Evolutionary conservation across 2,797 vertebrate species (phyloP).

Genomic region (Carduelis carduelis): DNA sequence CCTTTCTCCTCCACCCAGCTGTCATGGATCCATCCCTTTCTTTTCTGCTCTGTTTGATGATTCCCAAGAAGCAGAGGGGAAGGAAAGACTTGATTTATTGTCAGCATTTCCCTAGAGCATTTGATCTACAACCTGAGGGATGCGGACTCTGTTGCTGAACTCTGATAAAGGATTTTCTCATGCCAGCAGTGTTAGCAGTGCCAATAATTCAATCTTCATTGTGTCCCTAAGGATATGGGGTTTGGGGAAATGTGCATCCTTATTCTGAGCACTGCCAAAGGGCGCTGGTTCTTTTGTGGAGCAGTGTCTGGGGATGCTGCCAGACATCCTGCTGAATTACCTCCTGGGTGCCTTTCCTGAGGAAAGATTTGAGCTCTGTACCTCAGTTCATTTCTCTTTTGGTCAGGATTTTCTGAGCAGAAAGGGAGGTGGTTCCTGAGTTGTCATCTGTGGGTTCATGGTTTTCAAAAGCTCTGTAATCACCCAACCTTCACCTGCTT

Average conservation of each 20-base stretch:
- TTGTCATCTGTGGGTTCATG: not conserved
- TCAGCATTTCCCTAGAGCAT: not conserved
- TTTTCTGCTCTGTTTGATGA: not conserved
- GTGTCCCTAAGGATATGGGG: not conserved
- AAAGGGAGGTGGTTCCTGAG: not conserved
- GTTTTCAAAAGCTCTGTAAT: not conserved
- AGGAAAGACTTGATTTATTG: not conserved
- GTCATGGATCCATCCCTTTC: not conserved
- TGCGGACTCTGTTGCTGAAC: not conserved
- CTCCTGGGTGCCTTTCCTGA: not conserved
- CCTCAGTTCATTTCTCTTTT: not conserved
- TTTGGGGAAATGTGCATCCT: not conserved
- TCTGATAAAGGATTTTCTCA: not conserved
- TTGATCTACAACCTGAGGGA: not conserved
- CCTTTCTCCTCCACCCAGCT: not conserved
- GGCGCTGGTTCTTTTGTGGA: not conserved
- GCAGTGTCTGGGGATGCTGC: not conserved
- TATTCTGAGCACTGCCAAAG: not conserved
- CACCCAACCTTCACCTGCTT: rapidly evolving
- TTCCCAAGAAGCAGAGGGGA: not conserved
- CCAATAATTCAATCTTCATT: not conserved
- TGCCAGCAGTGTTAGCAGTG: not conserved
- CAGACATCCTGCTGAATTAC: not conserved
- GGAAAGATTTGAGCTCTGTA: not conserved
- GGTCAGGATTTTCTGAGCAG: not conserved